Evolutionary conservation across 1,140 invertebrate genomes (phyloP), one percentile per base, ranked within the genome.

Genomic region (Drosophila prosaltans): DNA sequence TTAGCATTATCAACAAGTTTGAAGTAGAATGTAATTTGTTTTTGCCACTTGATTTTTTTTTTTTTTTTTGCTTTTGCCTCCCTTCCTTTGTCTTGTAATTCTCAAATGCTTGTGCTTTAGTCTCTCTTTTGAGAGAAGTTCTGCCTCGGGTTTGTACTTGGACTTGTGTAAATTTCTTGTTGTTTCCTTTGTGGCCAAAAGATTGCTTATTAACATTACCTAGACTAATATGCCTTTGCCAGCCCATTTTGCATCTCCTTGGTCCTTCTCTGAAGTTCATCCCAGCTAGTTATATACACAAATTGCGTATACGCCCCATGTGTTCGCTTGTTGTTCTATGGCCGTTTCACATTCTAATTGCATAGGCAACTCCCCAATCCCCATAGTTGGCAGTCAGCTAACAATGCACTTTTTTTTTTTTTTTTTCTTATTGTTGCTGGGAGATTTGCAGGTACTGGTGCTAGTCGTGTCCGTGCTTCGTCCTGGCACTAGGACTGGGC

Each of bases 251-350:
- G 10, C 40, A 11, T 41, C 40, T 55, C 26, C 28, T 30, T 32
- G 16, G 6, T n/a, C 16, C 28, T 24, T 59, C 8, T 59, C 32
- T 21, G 8, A 32, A 39, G 32, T 58, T 58, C 30, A 32, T 58
- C 32, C 55, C n/a, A 36, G 21, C 45, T 51, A 51, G 45, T 51
- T 51, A 51, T 51, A 51, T 10, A 58, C 57, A 59, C 26, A 51
- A 70, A 78, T 78, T 74, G 70, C 55, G 80, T 57, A 82, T 82
- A 82, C 80, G 76, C 77, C 77, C 61, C 65, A 63, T 78, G 62
- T 71, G 68, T 55, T 65, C 60, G 66, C 48, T 30, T 28, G 40
- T 51, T 51, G 45, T 51, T 51, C 45, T 51, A 21, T 26, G 45
- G 45, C 45, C 21, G 3, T 30, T 69, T 36, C 48, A 64, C 55